Evolutionary conservation across 2,113 vertebrate species (phyloP).

Genomic region (Bujurquina vittata): DNA sequence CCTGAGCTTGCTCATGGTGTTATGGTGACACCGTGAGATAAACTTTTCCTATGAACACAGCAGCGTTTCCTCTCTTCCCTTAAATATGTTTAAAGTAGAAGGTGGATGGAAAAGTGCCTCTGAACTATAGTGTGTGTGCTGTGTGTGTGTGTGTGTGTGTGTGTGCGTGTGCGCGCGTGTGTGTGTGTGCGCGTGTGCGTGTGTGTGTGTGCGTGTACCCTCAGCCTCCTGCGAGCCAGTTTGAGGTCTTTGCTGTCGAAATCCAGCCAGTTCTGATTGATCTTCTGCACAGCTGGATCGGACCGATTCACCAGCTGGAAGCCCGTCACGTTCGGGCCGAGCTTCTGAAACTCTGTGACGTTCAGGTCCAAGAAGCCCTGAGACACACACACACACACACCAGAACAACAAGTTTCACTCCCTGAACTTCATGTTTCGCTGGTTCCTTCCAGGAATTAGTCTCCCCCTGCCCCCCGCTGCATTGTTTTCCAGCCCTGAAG

Average conservation of each 20-base stretch:
- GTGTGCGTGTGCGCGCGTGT: neutral
- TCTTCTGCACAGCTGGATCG: conserved; percentile 82
- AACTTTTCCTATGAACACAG: neutral
- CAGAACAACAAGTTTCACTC: neutral
- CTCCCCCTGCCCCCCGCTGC: neutral
- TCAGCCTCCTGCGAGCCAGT: conserved; percentile 88
- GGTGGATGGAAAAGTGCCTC: neutral
- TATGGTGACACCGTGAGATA: neutral
- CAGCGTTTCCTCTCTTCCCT: neutral
- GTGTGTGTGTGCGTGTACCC: conserved; percentile 71
- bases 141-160: too few species aligned
- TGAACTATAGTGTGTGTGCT: neutral
- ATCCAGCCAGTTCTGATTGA: conserved; percentile 91
- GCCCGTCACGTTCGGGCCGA: conserved; percentile 93
- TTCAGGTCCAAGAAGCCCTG: conserved; percentile 97
- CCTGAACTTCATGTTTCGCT: neutral
- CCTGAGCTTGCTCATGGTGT: neutral
- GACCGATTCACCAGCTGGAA: conserved; percentile 94
- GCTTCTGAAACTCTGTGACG: conserved; percentile 90
- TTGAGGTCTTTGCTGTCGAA: conserved; percentile 93
- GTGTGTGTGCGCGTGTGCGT: too few species aligned
- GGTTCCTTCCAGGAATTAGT: neutral
- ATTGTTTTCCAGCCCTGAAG: neutral
- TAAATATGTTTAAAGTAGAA: neutral
- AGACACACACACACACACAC: neutral